Conservation (phyloP, 1,140 invertebrate species). For the Spodoptera frugiperda region DNA sequence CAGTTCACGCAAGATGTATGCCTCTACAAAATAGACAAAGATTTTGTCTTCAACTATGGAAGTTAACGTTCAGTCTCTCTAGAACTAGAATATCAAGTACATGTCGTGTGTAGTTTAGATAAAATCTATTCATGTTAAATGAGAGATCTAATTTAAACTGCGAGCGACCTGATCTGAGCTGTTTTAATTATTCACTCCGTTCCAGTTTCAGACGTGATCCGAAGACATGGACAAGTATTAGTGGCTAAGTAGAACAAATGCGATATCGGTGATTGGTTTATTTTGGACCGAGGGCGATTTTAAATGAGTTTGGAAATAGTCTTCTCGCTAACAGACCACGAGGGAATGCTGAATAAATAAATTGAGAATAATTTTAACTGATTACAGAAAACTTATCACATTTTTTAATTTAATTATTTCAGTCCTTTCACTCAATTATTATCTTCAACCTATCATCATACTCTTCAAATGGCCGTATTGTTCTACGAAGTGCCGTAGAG, state of each 20-base stretch:
- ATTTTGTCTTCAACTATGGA: too few relatives aligned
- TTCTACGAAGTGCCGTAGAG: background rate
- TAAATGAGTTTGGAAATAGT: conserved; percentile 16
- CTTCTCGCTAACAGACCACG: background rate
- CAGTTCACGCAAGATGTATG: background rate
- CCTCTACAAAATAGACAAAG: too few relatives aligned
- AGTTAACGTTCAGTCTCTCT: too few relatives aligned
- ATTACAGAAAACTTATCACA: background rate
- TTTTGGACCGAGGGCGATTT: background rate
- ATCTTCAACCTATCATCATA: too few relatives aligned
- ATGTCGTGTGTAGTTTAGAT: too few relatives aligned
- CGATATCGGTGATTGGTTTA: conserved; percentile 12
- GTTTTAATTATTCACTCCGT: conserved; percentile 14
- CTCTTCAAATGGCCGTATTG: background rate
- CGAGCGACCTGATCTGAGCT: conserved; percentile 5
- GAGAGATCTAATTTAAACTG: conserved; percentile 6
- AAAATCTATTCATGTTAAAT: background rate
- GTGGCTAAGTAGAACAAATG: conserved; percentile 24
- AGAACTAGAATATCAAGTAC: too few relatives aligned
- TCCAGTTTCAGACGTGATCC: conserved; percentile 2
- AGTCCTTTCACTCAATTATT: too few relatives aligned
- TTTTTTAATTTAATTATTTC: too few relatives aligned
- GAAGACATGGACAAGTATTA: conserved; percentile 10
- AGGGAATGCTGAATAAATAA: background rate
- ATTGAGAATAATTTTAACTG: background rate